phyloP scores from a whole-genome alignment of 2,888 invertebrate genomes.

The Lissocephala sabroskyi region DNA sequence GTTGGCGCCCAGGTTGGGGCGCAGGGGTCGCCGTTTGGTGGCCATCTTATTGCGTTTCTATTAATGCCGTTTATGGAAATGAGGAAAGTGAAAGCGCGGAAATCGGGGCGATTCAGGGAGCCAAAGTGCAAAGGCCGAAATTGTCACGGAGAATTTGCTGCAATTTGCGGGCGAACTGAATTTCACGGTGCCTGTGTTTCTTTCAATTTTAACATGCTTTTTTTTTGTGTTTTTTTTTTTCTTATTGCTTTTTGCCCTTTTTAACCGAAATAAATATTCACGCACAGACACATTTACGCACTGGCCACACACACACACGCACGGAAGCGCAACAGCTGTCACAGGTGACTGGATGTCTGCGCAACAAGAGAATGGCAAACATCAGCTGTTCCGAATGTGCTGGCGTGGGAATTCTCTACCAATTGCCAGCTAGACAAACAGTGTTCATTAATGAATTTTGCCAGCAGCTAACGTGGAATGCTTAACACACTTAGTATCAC shows the following conservation, averaged over 20 bases:
- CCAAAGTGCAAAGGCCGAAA: constrained; percentile 43
- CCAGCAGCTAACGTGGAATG: too few relatives aligned
- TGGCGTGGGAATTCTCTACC: too few relatives aligned
- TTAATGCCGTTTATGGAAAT: constrained; percentile 45
- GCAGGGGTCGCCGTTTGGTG: constrained; percentile 71
- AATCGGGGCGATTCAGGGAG: neutral
- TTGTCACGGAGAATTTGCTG: constrained; percentile 15
- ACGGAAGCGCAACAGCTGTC: too few relatives aligned
- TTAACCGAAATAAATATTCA: constrained; percentile 12
- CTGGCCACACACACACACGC: too few relatives aligned
- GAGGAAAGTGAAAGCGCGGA: constrained; percentile 42
- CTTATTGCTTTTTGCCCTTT: constrained; percentile 3
- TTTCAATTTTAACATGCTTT: constrained; percentile 1
- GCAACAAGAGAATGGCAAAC: constrained; percentile 7
- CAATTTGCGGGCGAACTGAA: too few relatives aligned
- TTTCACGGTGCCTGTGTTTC: too few relatives aligned
- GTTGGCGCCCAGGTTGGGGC: constrained; percentile 44
- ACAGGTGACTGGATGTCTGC: too few relatives aligned
- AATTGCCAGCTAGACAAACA: too few relatives aligned
- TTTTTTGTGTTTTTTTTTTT: constrained; percentile 11
- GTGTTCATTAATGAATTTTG: too few relatives aligned
- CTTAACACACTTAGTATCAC: too few relatives aligned
- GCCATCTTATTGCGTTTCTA: constrained; percentile 53
- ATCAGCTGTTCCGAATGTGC: constrained; percentile 28
- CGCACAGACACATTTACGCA: neutral